A percentile compares a stretch with the other conserved stretches of the same genome.
Evolutionary conservation across 2,797 vertebrate species (phyloP).

Genomic region (Thunnus albacares): DNA sequence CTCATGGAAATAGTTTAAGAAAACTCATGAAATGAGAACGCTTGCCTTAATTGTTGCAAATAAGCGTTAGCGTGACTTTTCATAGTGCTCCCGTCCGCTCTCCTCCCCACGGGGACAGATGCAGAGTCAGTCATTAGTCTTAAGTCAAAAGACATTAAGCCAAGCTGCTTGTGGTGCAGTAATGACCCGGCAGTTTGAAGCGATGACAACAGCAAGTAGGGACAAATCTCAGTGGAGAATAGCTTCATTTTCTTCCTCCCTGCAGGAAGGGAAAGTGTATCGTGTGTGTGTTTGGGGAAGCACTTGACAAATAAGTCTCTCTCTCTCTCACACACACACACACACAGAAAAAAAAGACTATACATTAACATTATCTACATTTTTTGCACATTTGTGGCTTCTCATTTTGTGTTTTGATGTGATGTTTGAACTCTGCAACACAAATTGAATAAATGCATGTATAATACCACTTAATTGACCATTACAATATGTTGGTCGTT

Average conservation of each 20-base stretch:
- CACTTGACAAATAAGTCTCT: constrained; percentile 28
- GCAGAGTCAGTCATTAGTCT: constrained; percentile 81
- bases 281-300: constrained; percentile 42
- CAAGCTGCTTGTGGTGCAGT: constrained; percentile 78
- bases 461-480: constrained; percentile 73
- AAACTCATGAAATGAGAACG: constrained; percentile 67
- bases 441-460: constrained; percentile 67
- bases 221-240: constrained; percentile 68
- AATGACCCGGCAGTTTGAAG: constrained; percentile 82
- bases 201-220: constrained; percentile 72
- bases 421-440: constrained; percentile 54
- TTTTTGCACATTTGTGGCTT: constrained; percentile 25
- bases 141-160: constrained; percentile 83
- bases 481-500: constrained; percentile 61
- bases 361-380: constrained; percentile 36
- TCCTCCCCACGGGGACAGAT: constrained; percentile 73
- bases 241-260: constrained; percentile 57
- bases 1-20: constrained; percentile 48
- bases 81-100: constrained; percentile 41
- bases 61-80: constrained; percentile 69
- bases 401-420: constrained; percentile 33
- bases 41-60: constrained; percentile 69
- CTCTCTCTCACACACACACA: constrained; percentile 4
- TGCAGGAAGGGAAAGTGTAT: constrained; percentile 45
- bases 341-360: not conserved